Conservation (phyloP, 2,888 invertebrate genomes). For the Xestobium rufovillosum region DNA sequence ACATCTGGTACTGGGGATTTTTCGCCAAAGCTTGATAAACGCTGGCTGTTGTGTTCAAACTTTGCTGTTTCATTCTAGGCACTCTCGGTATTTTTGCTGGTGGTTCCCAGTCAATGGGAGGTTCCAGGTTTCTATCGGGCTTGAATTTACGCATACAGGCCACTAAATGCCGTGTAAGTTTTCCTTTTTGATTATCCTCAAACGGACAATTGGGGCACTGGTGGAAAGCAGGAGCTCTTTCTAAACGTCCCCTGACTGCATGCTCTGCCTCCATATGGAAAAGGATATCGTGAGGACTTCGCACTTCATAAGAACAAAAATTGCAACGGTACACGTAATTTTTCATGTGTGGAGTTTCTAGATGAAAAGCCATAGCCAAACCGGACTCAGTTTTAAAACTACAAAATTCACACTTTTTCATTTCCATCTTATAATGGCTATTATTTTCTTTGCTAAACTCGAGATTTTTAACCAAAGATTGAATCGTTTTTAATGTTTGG, state of each 20-base stretch:
- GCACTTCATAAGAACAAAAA: slow-evolving; percentile 43
- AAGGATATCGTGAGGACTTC: slow-evolving; percentile 80
- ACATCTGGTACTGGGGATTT: slow-evolving; percentile 33
- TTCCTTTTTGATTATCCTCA: slow-evolving; percentile 88
- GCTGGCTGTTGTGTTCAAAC: slow-evolving; percentile 39
- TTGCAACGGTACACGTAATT: slow-evolving; percentile 75
- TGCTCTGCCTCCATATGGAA: slow-evolving; percentile 91
- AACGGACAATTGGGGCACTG: slow-evolving; percentile 92
- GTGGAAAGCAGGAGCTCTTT: slow-evolving; percentile 79
- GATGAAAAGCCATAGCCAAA: slow-evolving; percentile 76
- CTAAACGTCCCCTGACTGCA: slow-evolving; percentile 72
- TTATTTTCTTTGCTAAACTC: slow-evolving; percentile 82
- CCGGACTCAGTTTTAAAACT: slow-evolving; percentile 83
- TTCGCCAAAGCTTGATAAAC: slow-evolving; percentile 44
- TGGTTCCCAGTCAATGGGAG: slow-evolving; percentile 86
- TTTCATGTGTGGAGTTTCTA: slow-evolving; percentile 87
- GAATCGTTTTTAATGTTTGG: slow-evolving; percentile 69
- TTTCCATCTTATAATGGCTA: slow-evolving; percentile 64
- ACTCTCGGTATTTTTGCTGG: slow-evolving; percentile 87
- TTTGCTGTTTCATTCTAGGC: slow-evolving; percentile 39
- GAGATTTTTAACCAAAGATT: slow-evolving; percentile 75
- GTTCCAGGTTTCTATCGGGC: slow-evolving; percentile 75
- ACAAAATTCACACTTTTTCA: slow-evolving; percentile 82
- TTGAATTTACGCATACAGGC: slow-evolving; percentile 86
- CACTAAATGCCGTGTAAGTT: slow-evolving; percentile 77